These are phyloP conservation scores for Lordiphosa fenestrarum DNA, from an alignment of 2,888 invertebrate species.

Conservation along the genomic window DNA sequence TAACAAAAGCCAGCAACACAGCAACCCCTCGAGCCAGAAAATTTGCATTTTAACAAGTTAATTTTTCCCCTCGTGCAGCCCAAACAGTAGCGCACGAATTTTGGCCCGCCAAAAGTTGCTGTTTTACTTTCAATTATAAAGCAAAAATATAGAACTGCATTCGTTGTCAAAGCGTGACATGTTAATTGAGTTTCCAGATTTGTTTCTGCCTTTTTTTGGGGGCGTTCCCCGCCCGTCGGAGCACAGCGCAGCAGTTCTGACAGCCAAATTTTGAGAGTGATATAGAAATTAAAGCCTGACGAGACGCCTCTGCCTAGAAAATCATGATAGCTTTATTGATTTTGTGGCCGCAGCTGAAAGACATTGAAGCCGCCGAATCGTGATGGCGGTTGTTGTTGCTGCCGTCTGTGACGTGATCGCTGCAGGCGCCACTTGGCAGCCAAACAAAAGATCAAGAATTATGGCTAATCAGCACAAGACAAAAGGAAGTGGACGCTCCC, in stretches of 20 bases:
- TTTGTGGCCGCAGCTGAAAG: conserved; percentile 49
- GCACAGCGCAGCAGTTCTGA: conserved; percentile 45
- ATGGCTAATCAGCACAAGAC: conserved; percentile 71
- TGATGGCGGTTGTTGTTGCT: conserved; percentile 54
- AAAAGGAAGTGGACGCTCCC: conserved; percentile 67
- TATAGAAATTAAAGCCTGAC: conserved; percentile 41
- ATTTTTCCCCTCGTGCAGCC: conserved; percentile 55
- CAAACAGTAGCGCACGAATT: conserved; percentile 76
- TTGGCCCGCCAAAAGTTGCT: conserved; percentile 32
- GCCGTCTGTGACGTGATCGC: conserved; percentile 77
- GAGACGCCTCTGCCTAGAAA: conserved; percentile 53
- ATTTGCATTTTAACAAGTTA: conserved; percentile 77
- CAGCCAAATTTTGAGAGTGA: conserved; percentile 50
- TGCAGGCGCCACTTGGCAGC: conserved; percentile 73
- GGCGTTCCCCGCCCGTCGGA: conserved; percentile 56
- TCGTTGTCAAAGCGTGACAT: conserved; percentile 69
- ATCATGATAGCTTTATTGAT: conserved; percentile 67
- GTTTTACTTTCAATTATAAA: conserved; percentile 71
- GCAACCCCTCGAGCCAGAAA: conserved; percentile 48
- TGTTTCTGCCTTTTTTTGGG: conserved; percentile 31
- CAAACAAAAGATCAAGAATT: conserved; percentile 73
- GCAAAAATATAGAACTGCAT: conserved; percentile 60
- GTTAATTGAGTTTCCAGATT: conserved; percentile 58
- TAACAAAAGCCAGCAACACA: conserved; percentile 38
- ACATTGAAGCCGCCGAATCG: conserved; percentile 69